Evolutionary conservation across 2,888 invertebrate genomes (phyloP), one percentile per base, ranked within the genome.

Genomic region (Thymelicus acteon): DNA sequence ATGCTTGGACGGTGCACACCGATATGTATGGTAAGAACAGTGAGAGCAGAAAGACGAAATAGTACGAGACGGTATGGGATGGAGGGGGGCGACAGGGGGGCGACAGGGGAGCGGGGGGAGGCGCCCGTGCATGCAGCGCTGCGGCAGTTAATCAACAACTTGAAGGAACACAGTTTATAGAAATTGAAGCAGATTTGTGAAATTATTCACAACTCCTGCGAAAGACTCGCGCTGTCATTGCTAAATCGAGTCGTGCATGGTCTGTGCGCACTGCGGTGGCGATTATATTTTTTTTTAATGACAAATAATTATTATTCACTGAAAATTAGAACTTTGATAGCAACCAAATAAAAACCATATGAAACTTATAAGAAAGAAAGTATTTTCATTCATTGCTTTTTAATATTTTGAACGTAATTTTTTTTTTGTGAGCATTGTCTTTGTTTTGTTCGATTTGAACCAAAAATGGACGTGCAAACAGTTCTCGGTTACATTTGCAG

Each of bases 171-270:
- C 54, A 54, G 19, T 65, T 68, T 66, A 58, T 58, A 58, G 58
- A 44, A 66, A 66, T 62, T 68, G 57, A 62, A 68, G 68, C 61
- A 40, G 62, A 47, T 68, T 62, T 68, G 62, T 68, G 68, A 68
- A 68, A 68, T 68, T 62, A 68, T 68, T 68, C 68, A 68, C 62
- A 61, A 68, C 52, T 68, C 61, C 67, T 68, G 67, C 67, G 61
- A 68, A 68, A 68, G 67, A 68, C 61, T 68, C 67, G 61, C 67
- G 67, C 61, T 68, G 67, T 68, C 67, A 68, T 61, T 68, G 67
- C 68, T 68, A 68, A 68, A 68, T 68, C 61, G 68, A 62, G 68
- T 62, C 40, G 57, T 19, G 52, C 31, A 44, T 4, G 67, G 54
- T 54, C 0, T 47, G 61, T 12, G 24, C 67, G 44, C 67, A 68